Conservation (phyloP, 2,888 invertebrate genomes). For the Troides aeacus region DNA sequence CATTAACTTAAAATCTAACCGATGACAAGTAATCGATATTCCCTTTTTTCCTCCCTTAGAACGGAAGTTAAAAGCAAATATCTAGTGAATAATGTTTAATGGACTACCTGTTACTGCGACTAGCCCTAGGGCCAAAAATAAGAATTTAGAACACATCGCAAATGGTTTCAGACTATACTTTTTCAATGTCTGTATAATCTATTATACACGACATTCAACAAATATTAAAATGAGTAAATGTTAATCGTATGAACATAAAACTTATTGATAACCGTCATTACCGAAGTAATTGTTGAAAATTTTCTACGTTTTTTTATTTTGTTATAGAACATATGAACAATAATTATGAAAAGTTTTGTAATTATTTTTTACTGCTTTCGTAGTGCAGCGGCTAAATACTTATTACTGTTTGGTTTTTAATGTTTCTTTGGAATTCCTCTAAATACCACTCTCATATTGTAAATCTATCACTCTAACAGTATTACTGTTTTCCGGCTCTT, state of each 20-base stretch:
- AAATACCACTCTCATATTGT: no score
- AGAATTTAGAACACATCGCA: not conserved
- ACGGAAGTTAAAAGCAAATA: not conserved
- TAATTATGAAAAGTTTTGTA: no score
- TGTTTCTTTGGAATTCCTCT: no score
- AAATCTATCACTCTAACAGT: no score
- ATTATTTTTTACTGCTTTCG: no score
- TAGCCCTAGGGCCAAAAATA: slow-evolving; percentile 23
- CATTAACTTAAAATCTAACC: no score
- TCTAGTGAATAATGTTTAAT: not conserved
- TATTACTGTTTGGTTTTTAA: no score
- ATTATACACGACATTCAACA: not conserved
- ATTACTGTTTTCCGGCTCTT: no score
- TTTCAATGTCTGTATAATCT: not conserved
- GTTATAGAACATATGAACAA: no score
- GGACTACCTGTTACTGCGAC: slow-evolving; percentile 35
- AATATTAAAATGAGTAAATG: not conserved
- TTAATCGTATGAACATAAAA: not conserved
- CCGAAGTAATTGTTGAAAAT: no score
- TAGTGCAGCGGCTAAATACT: no score
- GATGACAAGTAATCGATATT: not conserved
- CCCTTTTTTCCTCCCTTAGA: not conserved
- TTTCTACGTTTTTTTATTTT: no score
- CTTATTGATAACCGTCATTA: not conserved
- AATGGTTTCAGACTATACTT: not conserved